phyloP scores from a whole-genome alignment of 1,140 invertebrate genomes.

The Zaprionus inermis region DNA sequence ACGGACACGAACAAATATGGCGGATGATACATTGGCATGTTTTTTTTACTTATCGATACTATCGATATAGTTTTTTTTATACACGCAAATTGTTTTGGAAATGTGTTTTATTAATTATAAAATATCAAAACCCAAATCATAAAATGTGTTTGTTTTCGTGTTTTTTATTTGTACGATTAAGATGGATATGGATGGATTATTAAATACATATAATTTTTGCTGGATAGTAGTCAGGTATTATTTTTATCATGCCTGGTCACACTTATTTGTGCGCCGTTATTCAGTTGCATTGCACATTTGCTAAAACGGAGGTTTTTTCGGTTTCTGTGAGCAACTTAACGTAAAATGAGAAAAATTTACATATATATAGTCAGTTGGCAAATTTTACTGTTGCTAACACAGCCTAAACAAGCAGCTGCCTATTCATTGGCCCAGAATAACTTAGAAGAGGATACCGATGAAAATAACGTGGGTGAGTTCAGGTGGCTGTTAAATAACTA shows the following conservation, averaged over 20 bases:
- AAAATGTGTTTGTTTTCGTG: neutral
- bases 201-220: no score
- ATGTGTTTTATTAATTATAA: neutral
- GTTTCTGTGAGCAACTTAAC: no score
- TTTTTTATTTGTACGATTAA: neutral
- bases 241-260: neutral
- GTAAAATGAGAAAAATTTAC: conserved; percentile 10
- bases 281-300: neutral
- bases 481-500: neutral
- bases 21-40: conserved; percentile 35
- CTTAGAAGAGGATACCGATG: conserved; percentile 7
- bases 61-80: conserved; percentile 13
- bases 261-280: neutral
- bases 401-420: conserved; percentile 13
- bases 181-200: no score
- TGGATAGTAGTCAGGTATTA: neutral
- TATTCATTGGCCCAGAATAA: conserved; percentile 57
- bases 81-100: neutral
- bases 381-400: conserved; percentile 20
- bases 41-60: conserved; percentile 22
- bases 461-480: conserved; percentile 21
- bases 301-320: neutral
- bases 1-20: conserved; percentile 59
- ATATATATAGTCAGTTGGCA: conserved; percentile 21
- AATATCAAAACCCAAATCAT: neutral